Percentiles rank a stretch among this genome's conserved stretches.
Conservation (phyloP, 2,888 invertebrate species). For the Nymphalis c-album region DNA sequence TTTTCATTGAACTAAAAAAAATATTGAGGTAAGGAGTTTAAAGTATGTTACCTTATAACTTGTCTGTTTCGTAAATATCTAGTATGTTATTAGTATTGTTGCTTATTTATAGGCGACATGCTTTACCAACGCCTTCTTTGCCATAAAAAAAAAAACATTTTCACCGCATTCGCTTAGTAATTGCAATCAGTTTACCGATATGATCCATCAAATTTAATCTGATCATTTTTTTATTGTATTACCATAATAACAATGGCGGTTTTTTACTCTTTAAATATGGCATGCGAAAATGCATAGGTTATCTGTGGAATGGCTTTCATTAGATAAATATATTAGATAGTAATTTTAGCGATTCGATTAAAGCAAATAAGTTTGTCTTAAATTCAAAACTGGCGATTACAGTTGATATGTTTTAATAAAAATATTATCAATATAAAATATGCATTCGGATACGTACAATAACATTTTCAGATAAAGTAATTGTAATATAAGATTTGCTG, state of each 20-base stretch:
- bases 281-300: conserved; percentile 22
- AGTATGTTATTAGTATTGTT: too few relatives aligned
- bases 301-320: conserved; percentile 8
- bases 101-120: too few relatives aligned
- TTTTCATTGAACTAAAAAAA: too few relatives aligned
- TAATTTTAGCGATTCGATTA: too few relatives aligned
- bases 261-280: conserved; percentile 15
- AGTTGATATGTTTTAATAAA: too few relatives aligned
- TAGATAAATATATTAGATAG: too few relatives aligned
- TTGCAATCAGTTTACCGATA: conserved; percentile 25
- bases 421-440: neutral
- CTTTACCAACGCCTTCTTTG: neutral
- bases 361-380: too few relatives aligned
- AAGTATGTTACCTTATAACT: too few relatives aligned
- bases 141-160: conserved; percentile 43
- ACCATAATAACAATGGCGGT: conserved; percentile 20
- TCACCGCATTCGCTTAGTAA: conserved; percentile 32
- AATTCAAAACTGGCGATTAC: too few relatives aligned
- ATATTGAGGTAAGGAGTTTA: too few relatives aligned
- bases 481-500: neutral
- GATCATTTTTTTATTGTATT: conserved; percentile 26
- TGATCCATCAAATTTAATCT: conserved; percentile 33
- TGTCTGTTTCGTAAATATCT: too few relatives aligned
- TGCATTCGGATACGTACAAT: neutral
- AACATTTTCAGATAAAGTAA: neutral